phyloP scores from a whole-genome alignment of 2,113 vertebrate genomes.

The Lepus timidus region DNA sequence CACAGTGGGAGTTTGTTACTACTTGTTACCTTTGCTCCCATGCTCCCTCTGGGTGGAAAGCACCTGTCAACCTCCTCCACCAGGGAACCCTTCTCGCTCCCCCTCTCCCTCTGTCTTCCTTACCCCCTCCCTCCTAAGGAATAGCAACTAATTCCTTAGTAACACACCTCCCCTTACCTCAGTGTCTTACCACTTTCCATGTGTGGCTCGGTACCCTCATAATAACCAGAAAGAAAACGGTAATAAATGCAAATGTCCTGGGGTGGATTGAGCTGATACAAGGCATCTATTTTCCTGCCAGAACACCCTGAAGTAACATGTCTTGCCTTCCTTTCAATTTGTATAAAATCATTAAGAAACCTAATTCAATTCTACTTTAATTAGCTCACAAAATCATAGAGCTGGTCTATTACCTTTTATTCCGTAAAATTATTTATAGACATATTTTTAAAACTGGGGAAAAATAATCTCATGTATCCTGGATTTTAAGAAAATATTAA shows the following conservation, averaged over 20 bases:
- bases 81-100: not conserved
- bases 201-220: not conserved
- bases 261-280: not conserved
- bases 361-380: conserved; percentile 59
- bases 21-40: fast-evolving
- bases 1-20: not conserved
- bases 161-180: not conserved
- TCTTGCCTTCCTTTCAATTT: conserved; percentile 26
- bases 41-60: not conserved
- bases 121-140: not conserved
- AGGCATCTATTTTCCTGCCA: not conserved
- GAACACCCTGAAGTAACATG: conserved; percentile 11
- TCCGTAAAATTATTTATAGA: conserved; percentile 54
- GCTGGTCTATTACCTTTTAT: not conserved
- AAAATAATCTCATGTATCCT: not conserved
- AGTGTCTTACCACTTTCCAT: not conserved
- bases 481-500: conserved; percentile 52
- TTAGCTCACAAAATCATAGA: conserved; percentile 49
- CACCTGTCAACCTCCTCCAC: not conserved
- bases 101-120: fast-evolving
- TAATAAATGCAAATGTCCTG: not conserved
- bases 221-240: not conserved
- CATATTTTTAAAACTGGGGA: conserved; percentile 44
- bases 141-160: not conserved
- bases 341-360: conserved; percentile 52